These are phyloP conservation scores for Noctuana brunneofusca DNA, from an alignment of 2,888 invertebrate genomes.

Conservation along the genomic window DNA sequence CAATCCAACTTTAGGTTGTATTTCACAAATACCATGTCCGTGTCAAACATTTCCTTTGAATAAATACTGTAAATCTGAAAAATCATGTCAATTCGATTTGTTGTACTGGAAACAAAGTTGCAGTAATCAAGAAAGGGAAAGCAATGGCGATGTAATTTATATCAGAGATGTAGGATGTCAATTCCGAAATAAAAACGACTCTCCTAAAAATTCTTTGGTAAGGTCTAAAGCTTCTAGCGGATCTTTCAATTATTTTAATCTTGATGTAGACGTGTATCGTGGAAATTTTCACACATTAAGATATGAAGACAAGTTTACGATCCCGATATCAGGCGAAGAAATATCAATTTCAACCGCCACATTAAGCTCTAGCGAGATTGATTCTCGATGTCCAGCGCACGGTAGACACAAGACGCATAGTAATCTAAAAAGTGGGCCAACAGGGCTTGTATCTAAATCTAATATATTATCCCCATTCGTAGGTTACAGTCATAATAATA, in stretches of 20 bases:
- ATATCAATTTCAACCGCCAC: slow-evolving; percentile 50
- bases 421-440: slow-evolving; percentile 31
- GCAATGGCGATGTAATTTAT: slow-evolving; percentile 59
- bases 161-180: slow-evolving; percentile 76
- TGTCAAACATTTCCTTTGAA: slow-evolving; percentile 44
- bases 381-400: slow-evolving; percentile 55
- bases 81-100: slow-evolving; percentile 66
- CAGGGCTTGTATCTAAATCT: slow-evolving; percentile 51
- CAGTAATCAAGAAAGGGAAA: slow-evolving; percentile 23
- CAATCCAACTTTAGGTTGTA: slow-evolving; percentile 48
- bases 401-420: slow-evolving; percentile 41
- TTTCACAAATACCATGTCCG: slow-evolving; percentile 46
- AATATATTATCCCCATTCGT: slow-evolving; percentile 47
- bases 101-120: slow-evolving; percentile 44
- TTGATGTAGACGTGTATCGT: slow-evolving; percentile 52
- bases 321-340: slow-evolving; percentile 47
- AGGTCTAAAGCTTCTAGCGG: slow-evolving; percentile 55
- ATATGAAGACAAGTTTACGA: slow-evolving; percentile 64
- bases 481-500: slow-evolving; percentile 46
- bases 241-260: slow-evolving; percentile 51
- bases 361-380: slow-evolving; percentile 51
- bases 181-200: slow-evolving; percentile 54
- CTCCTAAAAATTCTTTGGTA: slow-evolving; percentile 47
- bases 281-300: slow-evolving; percentile 56
- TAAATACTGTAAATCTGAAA: slow-evolving; percentile 51